These are phyloP conservation scores for Eurystomus glaucurus DNA, from an alignment of 2,797 vertebrate genomes.

Conservation along the genomic window DNA sequence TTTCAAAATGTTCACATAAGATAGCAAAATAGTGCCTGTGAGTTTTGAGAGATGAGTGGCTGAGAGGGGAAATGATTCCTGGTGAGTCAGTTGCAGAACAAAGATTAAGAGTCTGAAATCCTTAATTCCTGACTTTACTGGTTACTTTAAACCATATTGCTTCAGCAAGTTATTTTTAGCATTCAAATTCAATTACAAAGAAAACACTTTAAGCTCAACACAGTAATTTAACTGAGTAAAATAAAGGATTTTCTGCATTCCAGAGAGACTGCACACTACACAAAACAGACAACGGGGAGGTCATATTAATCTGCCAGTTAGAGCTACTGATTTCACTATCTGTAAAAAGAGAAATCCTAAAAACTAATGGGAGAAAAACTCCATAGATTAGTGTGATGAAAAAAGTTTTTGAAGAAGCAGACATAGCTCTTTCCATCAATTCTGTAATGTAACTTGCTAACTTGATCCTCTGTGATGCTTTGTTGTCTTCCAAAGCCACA, in stretches of 20 bases:
- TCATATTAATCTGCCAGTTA: slow-evolving; percentile 60
- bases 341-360: slow-evolving; percentile 49
- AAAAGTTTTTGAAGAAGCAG: background rate
- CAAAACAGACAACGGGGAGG: background rate
- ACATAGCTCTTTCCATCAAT: background rate
- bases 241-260: background rate
- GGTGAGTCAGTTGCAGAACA: background rate
- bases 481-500: background rate
- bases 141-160: background rate
- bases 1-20: background rate
- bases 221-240: background rate
- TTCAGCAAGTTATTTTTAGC: background rate
- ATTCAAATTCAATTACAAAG: background rate
- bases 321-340: slow-evolving; percentile 49
- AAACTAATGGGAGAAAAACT: slow-evolving; percentile 17
- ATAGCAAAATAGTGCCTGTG: fast-evolving
- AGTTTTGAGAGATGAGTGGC: background rate
- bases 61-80: background rate
- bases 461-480: background rate
- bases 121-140: background rate
- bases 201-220: background rate
- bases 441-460: background rate
- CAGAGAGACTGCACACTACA: background rate
- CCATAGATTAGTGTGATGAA: slow-evolving; percentile 43
- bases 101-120: background rate